Evolutionary conservation across 2,113 vertebrate species (phyloP), one percentile per base, ranked within the genome.

Genomic region (Balaeniceps rex): DNA sequence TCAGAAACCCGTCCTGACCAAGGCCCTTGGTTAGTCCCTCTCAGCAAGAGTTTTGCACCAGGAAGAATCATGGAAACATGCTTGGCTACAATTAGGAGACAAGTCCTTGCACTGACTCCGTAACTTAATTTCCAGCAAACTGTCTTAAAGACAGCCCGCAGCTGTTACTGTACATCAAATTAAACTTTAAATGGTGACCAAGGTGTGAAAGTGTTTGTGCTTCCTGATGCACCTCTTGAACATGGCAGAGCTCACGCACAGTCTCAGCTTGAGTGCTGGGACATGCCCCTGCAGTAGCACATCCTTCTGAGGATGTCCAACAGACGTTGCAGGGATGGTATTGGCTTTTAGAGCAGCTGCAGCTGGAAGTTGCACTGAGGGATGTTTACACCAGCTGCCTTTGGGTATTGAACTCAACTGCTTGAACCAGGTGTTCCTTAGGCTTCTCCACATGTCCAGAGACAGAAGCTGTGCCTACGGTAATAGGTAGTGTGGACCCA

Each of bases 241-340:
- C 13, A 7, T 6, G 34, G 21, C 68, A 33, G 38, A 47, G 34
- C 19, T 74, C 34, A n/a, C 0, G 1, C 0, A 0, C 55, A 34
- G 26, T 25, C 57, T 74, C 49, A 54, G 22, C 15, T 26, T 60
- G 16, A 11, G 1, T 26, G 47, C 34, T 38, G 17, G 12, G 33
- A 21, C 24, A 7, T 6, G 11, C 9, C 17, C 23, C 31, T 33
- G 49, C 29, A 42, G 49, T 52, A 83, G 12, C 8, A 2, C 10
- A 8, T 58, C 40, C 38, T 68, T 68, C 38, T 70, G 51, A 55
- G 63, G 57, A 14, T 3, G 0, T 33, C 17, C n/a, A 33, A 40
- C 2, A 4, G 28, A 25, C 22, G 21, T 3, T 0, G 0, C 25
- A 34, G 11, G 7, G 31, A 21, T n/a, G 23, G 14, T 29, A 11